Percentiles rank a stretch among this genome's conserved stretches.
phyloP scores from a whole-genome alignment of 2,797 vertebrate genomes.

The Pseudocheirus occidentalis region DNA sequence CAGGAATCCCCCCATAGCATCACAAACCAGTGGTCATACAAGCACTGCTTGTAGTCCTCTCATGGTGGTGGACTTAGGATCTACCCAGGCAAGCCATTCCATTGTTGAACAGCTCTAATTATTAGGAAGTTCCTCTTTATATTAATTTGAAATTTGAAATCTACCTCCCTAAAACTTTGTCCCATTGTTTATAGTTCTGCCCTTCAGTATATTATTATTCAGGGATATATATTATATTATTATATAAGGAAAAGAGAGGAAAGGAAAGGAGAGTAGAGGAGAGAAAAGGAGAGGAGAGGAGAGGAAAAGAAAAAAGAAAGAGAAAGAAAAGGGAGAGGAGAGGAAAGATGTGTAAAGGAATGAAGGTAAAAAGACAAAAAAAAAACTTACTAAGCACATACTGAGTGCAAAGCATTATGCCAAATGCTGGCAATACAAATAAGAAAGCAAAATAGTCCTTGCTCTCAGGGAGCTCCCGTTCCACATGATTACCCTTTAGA shows the following conservation, averaged over 20 bases:
- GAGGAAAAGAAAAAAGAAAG: too few relatives aligned
- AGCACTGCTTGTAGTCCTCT: neutral
- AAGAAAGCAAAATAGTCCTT: neutral
- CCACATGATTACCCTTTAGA: neutral
- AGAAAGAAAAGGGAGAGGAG: too few relatives aligned
- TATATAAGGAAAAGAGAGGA: too few relatives aligned
- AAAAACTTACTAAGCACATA: neutral
- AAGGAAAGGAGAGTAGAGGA: too few relatives aligned
- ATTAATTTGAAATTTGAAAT: neutral
- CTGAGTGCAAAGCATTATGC: neutral
- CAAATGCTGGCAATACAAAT: neutral
- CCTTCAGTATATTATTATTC: too few relatives aligned
- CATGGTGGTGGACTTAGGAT: neutral
- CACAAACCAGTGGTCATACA: neutral
- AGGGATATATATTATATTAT: too few relatives aligned
- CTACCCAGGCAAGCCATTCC: neutral
- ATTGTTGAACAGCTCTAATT: neutral
- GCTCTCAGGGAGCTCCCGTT: neutral
- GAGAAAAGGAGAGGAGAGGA: too few relatives aligned
- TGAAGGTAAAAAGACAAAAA: too few relatives aligned
- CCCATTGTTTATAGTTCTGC: neutral
- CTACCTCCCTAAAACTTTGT: neutral
- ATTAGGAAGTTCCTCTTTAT: neutral
- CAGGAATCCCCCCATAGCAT: neutral
- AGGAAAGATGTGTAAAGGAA: too few relatives aligned